These are phyloP conservation scores for Phalacrocorax aristotelis DNA, from an alignment of 2,113 vertebrate genomes.

Conservation along the genomic window DNA sequence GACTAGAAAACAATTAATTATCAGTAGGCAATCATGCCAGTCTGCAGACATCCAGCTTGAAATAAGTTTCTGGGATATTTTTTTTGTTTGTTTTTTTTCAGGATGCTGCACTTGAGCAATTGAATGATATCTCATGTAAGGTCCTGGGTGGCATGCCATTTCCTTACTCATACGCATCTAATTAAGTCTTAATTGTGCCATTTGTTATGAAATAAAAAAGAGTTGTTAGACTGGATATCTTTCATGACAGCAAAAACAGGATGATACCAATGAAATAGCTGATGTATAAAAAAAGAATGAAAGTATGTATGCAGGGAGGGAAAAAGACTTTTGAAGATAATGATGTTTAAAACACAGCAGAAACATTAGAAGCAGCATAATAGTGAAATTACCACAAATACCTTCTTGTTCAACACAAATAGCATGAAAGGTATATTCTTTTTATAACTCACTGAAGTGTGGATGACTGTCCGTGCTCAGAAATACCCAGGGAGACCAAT, in stretches of 20 bases:
- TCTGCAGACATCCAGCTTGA: slow-evolving; percentile 45
- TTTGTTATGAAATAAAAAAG: slow-evolving; percentile 66
- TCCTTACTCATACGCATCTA: slow-evolving; percentile 59
- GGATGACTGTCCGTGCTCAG: not conserved
- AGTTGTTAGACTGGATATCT: slow-evolving; percentile 40
- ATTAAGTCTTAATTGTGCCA: slow-evolving; percentile 74
- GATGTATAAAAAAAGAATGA: slow-evolving; percentile 1
- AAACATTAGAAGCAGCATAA: slow-evolving; percentile 3
- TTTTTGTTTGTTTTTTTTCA: not conserved
- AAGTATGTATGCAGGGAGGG: not conserved
- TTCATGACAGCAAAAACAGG: slow-evolving; percentile 41
- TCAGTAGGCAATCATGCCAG: slow-evolving; percentile 40
- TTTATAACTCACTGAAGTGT: not conserved
- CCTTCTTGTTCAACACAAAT: not conserved
- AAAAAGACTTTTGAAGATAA: not conserved
- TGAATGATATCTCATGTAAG: slow-evolving; percentile 53
- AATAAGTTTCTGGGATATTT: slow-evolving; percentile 28
- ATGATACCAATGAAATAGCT: not conserved
- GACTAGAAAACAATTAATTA: slow-evolving; percentile 42
- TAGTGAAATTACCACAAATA: not conserved
- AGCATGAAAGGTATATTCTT: not conserved
- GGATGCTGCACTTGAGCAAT: slow-evolving; percentile 42
- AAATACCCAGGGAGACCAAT: not conserved
- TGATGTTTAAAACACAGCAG: not conserved
- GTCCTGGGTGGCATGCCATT: slow-evolving; percentile 61